These are phyloP conservation scores for Adrianichthys oophorus DNA, from an alignment of 2,797 vertebrate species.

Conservation along the genomic window DNA sequence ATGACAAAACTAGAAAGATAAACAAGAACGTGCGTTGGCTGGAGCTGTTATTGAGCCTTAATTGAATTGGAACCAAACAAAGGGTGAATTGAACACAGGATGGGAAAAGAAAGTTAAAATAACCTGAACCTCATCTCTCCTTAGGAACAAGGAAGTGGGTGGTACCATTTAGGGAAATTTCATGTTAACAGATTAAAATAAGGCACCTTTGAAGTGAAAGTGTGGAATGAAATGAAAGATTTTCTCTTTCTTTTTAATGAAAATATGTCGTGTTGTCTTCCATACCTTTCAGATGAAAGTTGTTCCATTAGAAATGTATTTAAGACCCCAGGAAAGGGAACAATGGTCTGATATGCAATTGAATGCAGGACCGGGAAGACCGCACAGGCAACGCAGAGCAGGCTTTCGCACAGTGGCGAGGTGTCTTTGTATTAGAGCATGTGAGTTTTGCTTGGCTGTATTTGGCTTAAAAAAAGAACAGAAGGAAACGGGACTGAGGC, in stretches of 20 bases:
- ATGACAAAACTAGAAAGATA: constrained; percentile 16
- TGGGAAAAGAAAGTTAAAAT: constrained; percentile 39
- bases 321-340: constrained; percentile 44
- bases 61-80: constrained; percentile 81
- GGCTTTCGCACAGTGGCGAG: constrained; percentile 22
- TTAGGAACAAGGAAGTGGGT: constrained; percentile 44
- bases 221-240: constrained; percentile 56
- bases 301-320: constrained; percentile 69
- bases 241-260: constrained; percentile 60
- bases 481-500: constrained; percentile 35
- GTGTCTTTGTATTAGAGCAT: constrained; percentile 57
- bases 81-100: constrained; percentile 53
- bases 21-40: constrained; percentile 31
- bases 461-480: constrained; percentile 62
- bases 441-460: constrained; percentile 46
- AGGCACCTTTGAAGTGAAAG: constrained; percentile 52
- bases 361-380: constrained; percentile 54
- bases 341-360: constrained; percentile 71
- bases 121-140: constrained; percentile 56
- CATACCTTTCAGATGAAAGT: constrained; percentile 51
- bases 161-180: constrained; percentile 42
- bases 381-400: constrained; percentile 47
- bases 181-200: constrained; percentile 54
- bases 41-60: constrained; percentile 83
- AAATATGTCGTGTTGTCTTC: constrained; percentile 41